Evolutionary conservation across 2,797 vertebrate species (phyloP).

Genomic region (Chromis chromis): DNA sequence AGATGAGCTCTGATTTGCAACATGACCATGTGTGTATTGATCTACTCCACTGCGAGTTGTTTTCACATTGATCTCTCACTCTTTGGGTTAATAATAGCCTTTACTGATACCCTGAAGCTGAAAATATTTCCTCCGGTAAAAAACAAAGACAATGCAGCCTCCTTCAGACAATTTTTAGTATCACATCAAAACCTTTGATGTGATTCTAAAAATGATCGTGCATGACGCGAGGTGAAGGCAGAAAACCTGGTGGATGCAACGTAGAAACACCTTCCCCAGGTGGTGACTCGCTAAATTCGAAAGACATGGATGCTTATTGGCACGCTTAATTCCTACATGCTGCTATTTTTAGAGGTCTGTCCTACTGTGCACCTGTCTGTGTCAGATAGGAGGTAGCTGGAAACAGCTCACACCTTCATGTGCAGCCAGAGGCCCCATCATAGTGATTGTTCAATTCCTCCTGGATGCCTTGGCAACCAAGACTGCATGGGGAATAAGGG

Average conservation of each 20-base stretch:
- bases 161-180: constrained; percentile 17
- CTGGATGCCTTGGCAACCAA: constrained; percentile 60
- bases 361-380: constrained; percentile 72
- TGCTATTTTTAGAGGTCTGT: constrained; percentile 73
- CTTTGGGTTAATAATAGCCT: constrained; percentile 60
- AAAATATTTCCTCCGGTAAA: constrained; percentile 41
- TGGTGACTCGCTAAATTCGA: constrained; percentile 45
- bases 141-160: constrained; percentile 4
- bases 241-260: constrained; percentile 3
- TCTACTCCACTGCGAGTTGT: constrained; percentile 47
- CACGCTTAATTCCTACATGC: constrained; percentile 47
- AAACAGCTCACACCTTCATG: constrained; percentile 69
- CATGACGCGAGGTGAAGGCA: background rate
- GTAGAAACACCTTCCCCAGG: constrained; percentile 37
- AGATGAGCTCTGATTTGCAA: constrained; percentile 40
- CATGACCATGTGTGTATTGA: constrained; percentile 46
- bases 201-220: constrained; percentile 5
- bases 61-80: constrained; percentile 54
- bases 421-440: constrained; percentile 56
- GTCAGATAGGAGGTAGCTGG: constrained; percentile 75
- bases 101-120: constrained; percentile 27
- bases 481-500: constrained; percentile 45
- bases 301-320: constrained; percentile 37
- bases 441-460: constrained; percentile 76
- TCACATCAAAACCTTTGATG: constrained; percentile 11